Conservation (phyloP, 2,888 invertebrate species). For the Ctena decussata region DNA sequence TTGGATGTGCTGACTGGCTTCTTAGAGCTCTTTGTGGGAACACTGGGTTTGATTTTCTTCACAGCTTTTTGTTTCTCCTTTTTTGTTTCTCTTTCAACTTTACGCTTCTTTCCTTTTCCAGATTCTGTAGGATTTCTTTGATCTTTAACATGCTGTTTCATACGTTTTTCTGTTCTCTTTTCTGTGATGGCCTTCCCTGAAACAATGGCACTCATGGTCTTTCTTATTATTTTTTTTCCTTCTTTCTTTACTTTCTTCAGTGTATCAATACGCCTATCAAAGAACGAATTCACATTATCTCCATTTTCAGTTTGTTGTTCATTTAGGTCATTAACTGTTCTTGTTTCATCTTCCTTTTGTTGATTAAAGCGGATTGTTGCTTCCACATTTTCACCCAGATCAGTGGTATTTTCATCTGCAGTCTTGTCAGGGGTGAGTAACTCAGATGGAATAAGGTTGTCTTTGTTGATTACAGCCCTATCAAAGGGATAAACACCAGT, state of each 20-base stretch:
- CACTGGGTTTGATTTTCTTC: not conserved
- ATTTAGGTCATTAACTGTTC: not conserved
- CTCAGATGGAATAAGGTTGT: not conserved
- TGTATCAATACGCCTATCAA: not conserved
- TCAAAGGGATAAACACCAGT: constrained; percentile 16
- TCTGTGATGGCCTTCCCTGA: not conserved
- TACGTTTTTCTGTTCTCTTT: not conserved
- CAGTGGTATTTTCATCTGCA: not conserved
- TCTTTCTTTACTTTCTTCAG: not conserved
- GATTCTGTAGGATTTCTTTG: not conserved
- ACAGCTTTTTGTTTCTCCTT: too few relatives aligned
- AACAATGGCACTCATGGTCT: not conserved
- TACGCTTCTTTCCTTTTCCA: too few relatives aligned
- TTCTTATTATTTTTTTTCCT: not conserved
- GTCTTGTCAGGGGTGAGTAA: not conserved
- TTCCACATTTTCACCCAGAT: not conserved
- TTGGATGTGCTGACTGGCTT: too few relatives aligned
- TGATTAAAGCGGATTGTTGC: not conserved
- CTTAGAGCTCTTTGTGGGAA: too few relatives aligned
- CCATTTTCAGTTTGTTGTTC: not conserved
- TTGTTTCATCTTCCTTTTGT: not conserved
- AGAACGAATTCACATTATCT: too few relatives aligned
- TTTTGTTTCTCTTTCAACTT: not conserved
- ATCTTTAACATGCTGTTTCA: not conserved
- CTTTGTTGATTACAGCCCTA: constrained; percentile 1